phyloP scores from a whole-genome alignment of 1,140 invertebrate species.

The Pseudobourletiella spinata region DNA sequence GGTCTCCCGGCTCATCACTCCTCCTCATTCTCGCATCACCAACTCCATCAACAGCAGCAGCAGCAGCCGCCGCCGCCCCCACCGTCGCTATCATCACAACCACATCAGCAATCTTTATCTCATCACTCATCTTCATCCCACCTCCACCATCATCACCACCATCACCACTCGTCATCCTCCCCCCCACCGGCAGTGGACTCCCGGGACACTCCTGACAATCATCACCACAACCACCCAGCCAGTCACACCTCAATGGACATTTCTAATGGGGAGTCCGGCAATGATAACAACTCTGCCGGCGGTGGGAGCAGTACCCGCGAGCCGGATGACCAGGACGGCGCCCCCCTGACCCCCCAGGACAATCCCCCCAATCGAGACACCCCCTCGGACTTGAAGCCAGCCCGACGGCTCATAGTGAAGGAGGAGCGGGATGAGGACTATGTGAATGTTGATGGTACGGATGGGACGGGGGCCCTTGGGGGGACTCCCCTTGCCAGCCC shows the following conservation, averaged over 20 bases:
- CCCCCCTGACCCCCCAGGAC: not conserved
- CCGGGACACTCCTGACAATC: not conserved
- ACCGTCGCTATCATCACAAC: constrained; percentile 4
- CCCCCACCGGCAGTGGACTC: not conserved
- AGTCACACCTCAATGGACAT: not conserved
- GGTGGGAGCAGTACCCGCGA: constrained; percentile 6
- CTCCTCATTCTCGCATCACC: constrained; percentile 15
- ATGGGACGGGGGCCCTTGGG: constrained; percentile 6
- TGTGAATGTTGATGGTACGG: constrained; percentile 12
- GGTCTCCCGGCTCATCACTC: constrained; percentile 23
- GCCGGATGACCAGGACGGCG: constrained; percentile 24
- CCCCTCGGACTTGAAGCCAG: not conserved
- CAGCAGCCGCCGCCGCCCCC: not conserved
- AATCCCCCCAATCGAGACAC: not conserved
- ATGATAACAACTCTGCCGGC: constrained; percentile 7
- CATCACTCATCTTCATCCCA: constrained; percentile 7
- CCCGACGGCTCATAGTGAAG: not conserved
- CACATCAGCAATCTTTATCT: not conserved
- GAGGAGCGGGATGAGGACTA: constrained; percentile 24
- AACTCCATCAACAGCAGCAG: constrained; percentile 14
- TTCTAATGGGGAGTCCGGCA: constrained; percentile 7
- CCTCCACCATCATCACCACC: constrained; percentile 4
- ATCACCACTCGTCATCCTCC: not conserved
- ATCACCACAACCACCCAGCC: not conserved
- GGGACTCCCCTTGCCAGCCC: not conserved